Evolutionary conservation across 2,888 invertebrate genomes (phyloP), one percentile per base, ranked within the genome.

Genomic region (Sinhomidia bicolor): DNA sequence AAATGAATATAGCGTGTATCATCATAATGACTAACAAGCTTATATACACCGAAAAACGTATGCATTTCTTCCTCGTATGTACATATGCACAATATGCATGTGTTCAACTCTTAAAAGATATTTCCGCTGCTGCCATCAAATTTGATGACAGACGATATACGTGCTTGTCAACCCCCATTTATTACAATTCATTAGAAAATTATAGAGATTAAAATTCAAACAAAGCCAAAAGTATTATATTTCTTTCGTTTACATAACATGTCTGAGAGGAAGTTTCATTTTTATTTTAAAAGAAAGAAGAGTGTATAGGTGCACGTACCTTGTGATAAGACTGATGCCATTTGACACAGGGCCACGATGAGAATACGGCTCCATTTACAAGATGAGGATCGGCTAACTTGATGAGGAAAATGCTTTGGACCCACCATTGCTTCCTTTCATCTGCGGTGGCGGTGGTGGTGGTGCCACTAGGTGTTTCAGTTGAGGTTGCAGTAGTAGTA

Each of bases 271-370:
- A 14, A 26, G 44, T 74, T 14, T 1, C n/a, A 65, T 36, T 36
- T 36, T 36, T 36, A n/a, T 6, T 51, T 51, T 12, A 29, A 0
- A 6, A 20, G 17, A 36, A 32, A 32, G n/a, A 36, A 44, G 23
- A 4, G 36, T 23, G n/a, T 32, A 26, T 9, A 14, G 32, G 14
- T 32, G 4, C 12, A 51, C 78, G 41, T 91, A 92, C 92, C 91
- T 92, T 92, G 91, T 90, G 92, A 92, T 71, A 92, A 90, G 85
- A 92, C 92, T 84, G 91, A 89, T 88, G 91, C 92, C 90, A 92
- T 90, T 90, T 92, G 91, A 91, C 91, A 92, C 41, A 91, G 88
- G 85, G 91, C 91, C 60, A 92, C 90, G 79, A 92, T 91, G 78
- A 91, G 85, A 65, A 92, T 91, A 23, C 92, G 91, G 76, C 91